Evolutionary conservation across 1,140 invertebrate species (phyloP).

Genomic region (Laupala kohalensis): DNA sequence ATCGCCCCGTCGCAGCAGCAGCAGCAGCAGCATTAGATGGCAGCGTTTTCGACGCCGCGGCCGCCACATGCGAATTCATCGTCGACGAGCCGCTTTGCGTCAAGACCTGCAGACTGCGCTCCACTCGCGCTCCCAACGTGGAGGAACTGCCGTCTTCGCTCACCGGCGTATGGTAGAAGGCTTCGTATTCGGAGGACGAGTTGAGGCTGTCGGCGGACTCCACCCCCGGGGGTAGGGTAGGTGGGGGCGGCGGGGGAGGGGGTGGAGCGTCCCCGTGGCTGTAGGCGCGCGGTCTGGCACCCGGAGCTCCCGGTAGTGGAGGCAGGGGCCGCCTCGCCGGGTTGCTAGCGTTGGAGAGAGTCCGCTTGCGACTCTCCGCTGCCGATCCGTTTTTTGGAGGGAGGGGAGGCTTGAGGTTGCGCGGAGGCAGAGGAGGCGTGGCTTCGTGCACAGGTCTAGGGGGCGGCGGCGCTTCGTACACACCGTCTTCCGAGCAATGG

Average conservation of each 20-base stretch:
- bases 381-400: conserved; percentile 42
- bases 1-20: neutral
- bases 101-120: neutral
- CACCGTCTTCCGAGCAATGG: conserved; percentile 22
- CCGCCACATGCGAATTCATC: conserved; percentile 33
- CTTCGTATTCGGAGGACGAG: conserved; percentile 30
- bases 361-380: too few species aligned
- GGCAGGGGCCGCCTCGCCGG: conserved; percentile 12
- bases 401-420: conserved; percentile 26
- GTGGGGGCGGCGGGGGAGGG: conserved; percentile 1
- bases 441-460: conserved; percentile 22
- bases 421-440: conserved; percentile 20
- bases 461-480: conserved; percentile 46
- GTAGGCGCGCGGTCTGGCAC: neutral
- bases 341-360: conserved; percentile 19
- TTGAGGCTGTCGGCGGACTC: conserved; percentile 27
- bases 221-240: conserved; percentile 1
- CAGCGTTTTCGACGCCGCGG: conserved; percentile 2
- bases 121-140: neutral
- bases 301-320: neutral
- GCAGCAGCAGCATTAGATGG: neutral
- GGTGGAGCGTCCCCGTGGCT: neutral
- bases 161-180: conserved; percentile 8
- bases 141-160: neutral
- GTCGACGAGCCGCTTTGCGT: too few species aligned